Evolutionary conservation across 2,797 vertebrate genomes (phyloP).

Genomic region (Varecia variegata): DNA sequence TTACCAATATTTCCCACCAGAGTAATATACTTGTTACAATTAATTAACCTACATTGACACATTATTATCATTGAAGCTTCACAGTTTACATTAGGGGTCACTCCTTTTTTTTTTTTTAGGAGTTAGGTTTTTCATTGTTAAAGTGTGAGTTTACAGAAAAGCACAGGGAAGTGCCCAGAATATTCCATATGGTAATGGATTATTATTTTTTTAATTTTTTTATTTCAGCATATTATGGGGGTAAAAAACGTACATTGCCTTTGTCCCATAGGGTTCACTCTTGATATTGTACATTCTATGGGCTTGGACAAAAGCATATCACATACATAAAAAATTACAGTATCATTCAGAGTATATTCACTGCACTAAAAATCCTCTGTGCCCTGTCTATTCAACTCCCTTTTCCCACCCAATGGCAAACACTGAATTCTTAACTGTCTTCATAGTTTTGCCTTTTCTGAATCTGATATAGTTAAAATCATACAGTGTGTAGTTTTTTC

Average conservation of each 20-base stretch:
- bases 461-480: neutral
- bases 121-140: too few species aligned
- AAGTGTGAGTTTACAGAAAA: too few species aligned
- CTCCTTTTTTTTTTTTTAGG: too few species aligned
- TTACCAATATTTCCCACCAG: too few species aligned
- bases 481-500: neutral
- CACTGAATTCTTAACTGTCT: neutral
- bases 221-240: too few species aligned
- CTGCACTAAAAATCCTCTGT: neutral
- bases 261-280: too few species aligned
- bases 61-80: neutral
- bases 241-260: too few species aligned
- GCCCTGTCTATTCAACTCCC: neutral
- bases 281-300: neutral
- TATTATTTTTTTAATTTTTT: too few species aligned
- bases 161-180: too few species aligned
- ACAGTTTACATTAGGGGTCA: neutral
- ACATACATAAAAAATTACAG: neutral
- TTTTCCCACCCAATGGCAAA: accelerated
- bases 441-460: neutral
- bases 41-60: neutral
- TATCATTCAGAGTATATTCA: neutral
- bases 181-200: too few species aligned
- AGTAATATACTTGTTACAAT: neutral
- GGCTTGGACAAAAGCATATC: neutral